Evolutionary conservation across 2,888 invertebrate species (phyloP).

Genomic region (Agrochola litura): DNA sequence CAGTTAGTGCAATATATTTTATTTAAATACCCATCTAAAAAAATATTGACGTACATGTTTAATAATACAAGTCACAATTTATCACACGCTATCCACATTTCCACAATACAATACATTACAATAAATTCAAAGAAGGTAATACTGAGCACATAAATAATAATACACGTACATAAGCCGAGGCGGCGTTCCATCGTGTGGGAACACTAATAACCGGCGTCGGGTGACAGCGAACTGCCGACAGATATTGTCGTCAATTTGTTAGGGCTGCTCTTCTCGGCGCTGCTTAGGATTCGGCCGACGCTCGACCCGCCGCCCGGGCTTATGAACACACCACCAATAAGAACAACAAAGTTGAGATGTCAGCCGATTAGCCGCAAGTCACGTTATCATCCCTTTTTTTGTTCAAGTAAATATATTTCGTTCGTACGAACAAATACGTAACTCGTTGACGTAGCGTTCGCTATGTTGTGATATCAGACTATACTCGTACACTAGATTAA

Average conservation of each 20-base stretch:
- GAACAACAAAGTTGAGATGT: slow-evolving; percentile 88
- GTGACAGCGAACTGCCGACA: slow-evolving; percentile 85
- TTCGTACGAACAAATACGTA: slow-evolving; percentile 62
- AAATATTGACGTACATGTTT: slow-evolving; percentile 28
- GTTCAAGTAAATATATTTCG: slow-evolving; percentile 78
- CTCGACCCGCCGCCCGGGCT: slow-evolving; percentile 79
- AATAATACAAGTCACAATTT: slow-evolving; percentile 44
- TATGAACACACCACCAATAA: slow-evolving; percentile 87
- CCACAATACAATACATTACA: slow-evolving; percentile 59
- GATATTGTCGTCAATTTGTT: slow-evolving; percentile 89
- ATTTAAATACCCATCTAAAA: slow-evolving; percentile 4
- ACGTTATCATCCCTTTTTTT: slow-evolving; percentile 81
- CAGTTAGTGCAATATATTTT: neutral
- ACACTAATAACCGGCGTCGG: slow-evolving; percentile 81
- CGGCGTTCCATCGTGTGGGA: slow-evolving; percentile 66
- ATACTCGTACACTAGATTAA: slow-evolving; percentile 24
- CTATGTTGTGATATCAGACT: slow-evolving; percentile 30
- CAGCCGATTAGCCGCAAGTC: slow-evolving; percentile 85
- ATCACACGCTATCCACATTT: slow-evolving; percentile 37
- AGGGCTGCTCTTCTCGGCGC: slow-evolving; percentile 77
- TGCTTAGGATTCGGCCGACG: slow-evolving; percentile 86
- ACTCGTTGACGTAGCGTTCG: slow-evolving; percentile 25
- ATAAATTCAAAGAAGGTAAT: slow-evolving; percentile 65
- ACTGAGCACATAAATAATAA: slow-evolving; percentile 68
- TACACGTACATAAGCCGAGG: slow-evolving; percentile 62